Evolutionary conservation across 2,888 invertebrate species (phyloP), one percentile per base, ranked within the genome.

Genomic region (Desoria tigrina): DNA sequence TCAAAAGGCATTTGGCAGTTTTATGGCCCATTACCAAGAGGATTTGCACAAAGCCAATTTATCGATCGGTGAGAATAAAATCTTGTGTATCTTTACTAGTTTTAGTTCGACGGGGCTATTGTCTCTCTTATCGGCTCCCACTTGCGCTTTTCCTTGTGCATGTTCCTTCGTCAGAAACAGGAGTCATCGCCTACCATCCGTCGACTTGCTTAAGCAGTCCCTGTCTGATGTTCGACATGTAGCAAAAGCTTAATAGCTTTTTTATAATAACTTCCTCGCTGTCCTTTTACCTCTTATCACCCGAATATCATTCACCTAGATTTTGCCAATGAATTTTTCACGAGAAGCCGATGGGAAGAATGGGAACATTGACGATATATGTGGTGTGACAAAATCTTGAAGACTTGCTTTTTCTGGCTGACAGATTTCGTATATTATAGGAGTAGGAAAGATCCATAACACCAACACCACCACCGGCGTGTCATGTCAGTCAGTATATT

Each of bases 11-110:
- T 76, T 76, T 64, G 72, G 68, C 45, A 72, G 59, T 63, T 76
- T 76, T 63, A 71, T 76, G 71, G 59, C 61, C 50, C 71, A 76
- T 67, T 76, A 74, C 68, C 71, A 72, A 53, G 68, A 74, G 66
- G 74, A 76, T 68, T 71, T 76, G 53, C 74, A 72, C 69, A 71
- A 62, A 69, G 74, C 72, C 65, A 74, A 76, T 70, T 65, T 76
- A 72, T 74, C 74, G 54, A 76, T 74, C 42, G 76, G 76, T 76
- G 67, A 61, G 58, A 49, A 64, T 61, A 58, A 66, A 63, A 61
- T 66, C 64, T 66, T 61, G 24, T 37, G 24, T 51, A 26, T 16
- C 23, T 16, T 51, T 6, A 51, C 24, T n/a, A 49, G 11, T 24
- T 24, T 45, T 45, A 16, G 4, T 21, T n/a, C 32, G 6, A 7